Evolutionary conservation across 2,797 vertebrate genomes (phyloP), one percentile per base, ranked within the genome.

Genomic region (Spinibarbus caldwelli): DNA sequence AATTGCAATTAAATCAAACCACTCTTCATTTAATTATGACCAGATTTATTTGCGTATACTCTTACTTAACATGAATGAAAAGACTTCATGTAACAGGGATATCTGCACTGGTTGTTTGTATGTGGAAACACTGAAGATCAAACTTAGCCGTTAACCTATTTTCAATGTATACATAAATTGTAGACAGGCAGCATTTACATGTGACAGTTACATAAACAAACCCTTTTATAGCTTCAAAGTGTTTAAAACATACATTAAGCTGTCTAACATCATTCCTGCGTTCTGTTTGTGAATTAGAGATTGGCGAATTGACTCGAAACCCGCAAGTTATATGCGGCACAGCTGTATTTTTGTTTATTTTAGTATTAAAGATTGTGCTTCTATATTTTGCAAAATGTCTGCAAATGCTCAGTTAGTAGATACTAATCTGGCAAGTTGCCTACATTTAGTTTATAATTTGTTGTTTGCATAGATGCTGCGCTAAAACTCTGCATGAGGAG

Each of bases 401-500:
- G 21, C 45, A 41, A 47, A 73, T 29, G 59, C 19, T 70, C 36
- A 26, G 71, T 70, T 54, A 52, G 29, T 79, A 29, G 73, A 38
- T 71, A 41, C 26, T 36, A 68, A 41, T 82, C 26, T 81, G 64
- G 64, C 54, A 68, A 67, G 41, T 68, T 76, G 45, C 59, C 38
- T 72, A 26, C 54, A 36, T 72, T 68, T 79, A 80, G 29, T 78
- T 78, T 70, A 80, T 57, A 83, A 87, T 85, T 78, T 86, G 72
- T 87, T 87, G 86, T 90, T 90, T 87, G 73, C 73, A 76, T 57
- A 43, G 84, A 80, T 80, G 43, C 62, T 52, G 52, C 11, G 62
- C 49, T 88, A 73, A 94, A 95, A 96, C 96, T 45, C 26, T 21
- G 57, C 17, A 6, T 45, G 77, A 79, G 95, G 96, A 96, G 94